A percentile compares a stretch with the other conserved stretches of the same genome.
Evolutionary conservation across 1,140 invertebrate species (phyloP).

Genomic region (Thereuonema tuberculata): DNA sequence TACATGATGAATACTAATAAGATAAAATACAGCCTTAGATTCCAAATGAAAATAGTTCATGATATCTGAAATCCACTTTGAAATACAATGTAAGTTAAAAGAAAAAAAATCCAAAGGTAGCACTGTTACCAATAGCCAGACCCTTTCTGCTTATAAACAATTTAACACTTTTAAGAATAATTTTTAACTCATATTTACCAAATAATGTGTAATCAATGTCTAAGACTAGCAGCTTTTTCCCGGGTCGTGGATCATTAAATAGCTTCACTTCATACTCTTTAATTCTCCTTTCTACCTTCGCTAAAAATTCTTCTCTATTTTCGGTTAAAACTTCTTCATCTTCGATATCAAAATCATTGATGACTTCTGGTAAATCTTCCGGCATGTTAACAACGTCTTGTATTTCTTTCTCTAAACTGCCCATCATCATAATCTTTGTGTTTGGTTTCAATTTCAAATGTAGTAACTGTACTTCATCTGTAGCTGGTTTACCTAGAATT

Average conservation of each 20-base stretch:
- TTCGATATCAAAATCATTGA: constrained; percentile 62
- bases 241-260: constrained; percentile 59
- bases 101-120: too few relatives aligned
- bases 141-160: too few relatives aligned
- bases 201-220: constrained; percentile 97
- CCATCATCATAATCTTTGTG: constrained; percentile 94
- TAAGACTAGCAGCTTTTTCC: constrained; percentile 81
- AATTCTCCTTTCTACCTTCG: constrained; percentile 62
- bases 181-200: constrained; percentile 24
- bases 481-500: constrained; percentile 57
- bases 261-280: constrained; percentile 70
- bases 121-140: too few relatives aligned
- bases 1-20: too few relatives aligned
- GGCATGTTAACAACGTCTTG: constrained; percentile 60
- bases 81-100: too few relatives aligned
- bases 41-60: too few relatives aligned
- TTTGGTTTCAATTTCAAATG: constrained; percentile 66
- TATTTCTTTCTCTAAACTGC: constrained; percentile 82
- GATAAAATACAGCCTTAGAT: too few relatives aligned
- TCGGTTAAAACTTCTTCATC: constrained; percentile 72
- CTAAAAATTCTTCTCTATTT: constrained; percentile 49
- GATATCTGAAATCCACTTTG: too few relatives aligned
- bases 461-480: constrained; percentile 53
- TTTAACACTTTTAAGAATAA: too few relatives aligned
- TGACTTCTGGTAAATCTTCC: constrained; percentile 62